Conservation (phyloP, 2,797 vertebrate species). For the Enteromius viviparus region DNA sequence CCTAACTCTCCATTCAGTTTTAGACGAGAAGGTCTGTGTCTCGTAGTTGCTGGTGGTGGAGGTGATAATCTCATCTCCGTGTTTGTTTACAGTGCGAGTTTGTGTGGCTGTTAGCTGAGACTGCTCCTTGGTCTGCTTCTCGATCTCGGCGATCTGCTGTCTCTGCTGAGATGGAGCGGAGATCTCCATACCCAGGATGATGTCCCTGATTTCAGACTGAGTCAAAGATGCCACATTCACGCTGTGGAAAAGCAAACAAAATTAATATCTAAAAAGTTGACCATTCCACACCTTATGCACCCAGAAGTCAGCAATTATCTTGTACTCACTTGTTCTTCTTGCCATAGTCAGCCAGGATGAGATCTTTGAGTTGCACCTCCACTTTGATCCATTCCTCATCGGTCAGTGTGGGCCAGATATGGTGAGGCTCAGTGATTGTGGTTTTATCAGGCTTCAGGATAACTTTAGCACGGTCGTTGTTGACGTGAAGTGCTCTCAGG, state of each 20-base stretch:
- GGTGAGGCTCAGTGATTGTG: conserved; percentile 96
- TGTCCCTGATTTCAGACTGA: conserved; percentile 98
- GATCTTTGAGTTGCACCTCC: conserved; percentile 98
- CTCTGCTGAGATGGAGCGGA: conserved; percentile 97
- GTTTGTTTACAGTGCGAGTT: conserved; percentile 98
- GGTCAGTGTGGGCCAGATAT: conserved; percentile 98
- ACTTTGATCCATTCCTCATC: conserved; percentile 99
- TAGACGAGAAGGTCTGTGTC: conserved; percentile 99
- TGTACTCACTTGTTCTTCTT: conserved; percentile 98
- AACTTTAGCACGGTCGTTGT: conserved; percentile 97
- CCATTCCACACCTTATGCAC: not conserved
- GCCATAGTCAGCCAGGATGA: conserved; percentile 97
- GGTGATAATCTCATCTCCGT: conserved; percentile 98
- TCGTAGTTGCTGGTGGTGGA: conserved; percentile 99
- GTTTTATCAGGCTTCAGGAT: conserved; percentile 99
- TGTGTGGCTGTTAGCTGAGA: conserved; percentile 97
- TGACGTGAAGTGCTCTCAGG: conserved; percentile 94
- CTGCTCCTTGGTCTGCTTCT: conserved; percentile 99
- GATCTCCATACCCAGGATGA: conserved; percentile 99
- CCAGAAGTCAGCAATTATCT: not conserved
- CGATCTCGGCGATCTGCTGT: conserved; percentile 98
- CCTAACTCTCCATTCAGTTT: conserved; percentile 99
- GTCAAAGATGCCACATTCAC: conserved; percentile 98
- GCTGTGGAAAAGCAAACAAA: conserved; percentile 68
- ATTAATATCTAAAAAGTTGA: not conserved